A percentile compares a stretch with the other conserved stretches of the same genome.
Evolutionary conservation across 2,797 vertebrate species (phyloP).

Genomic region (Tokudaia muenninki): DNA sequence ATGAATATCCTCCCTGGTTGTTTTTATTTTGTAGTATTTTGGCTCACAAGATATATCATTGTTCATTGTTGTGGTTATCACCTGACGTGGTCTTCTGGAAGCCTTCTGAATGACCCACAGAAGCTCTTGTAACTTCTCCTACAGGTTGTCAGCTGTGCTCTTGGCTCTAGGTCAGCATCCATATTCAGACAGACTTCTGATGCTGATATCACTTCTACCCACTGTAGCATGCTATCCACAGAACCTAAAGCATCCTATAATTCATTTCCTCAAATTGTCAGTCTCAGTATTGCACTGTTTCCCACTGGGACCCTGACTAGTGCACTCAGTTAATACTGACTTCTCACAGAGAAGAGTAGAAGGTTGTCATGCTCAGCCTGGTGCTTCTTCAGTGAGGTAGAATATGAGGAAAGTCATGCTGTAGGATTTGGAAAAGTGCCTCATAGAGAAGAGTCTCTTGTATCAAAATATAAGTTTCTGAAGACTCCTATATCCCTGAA

Average conservation of each 20-base stretch:
- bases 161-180: neutral
- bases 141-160: neutral
- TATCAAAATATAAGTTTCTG: neutral
- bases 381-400: neutral
- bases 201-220: neutral
- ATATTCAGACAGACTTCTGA: neutral
- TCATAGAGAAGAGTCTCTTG: neutral
- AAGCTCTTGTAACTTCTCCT: neutral
- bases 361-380: neutral
- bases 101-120: neutral
- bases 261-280: constrained; percentile 5
- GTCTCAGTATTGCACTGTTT: neutral
- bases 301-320: neutral
- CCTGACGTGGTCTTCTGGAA: neutral
- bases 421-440: neutral
- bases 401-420: neutral
- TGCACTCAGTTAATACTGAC: neutral
- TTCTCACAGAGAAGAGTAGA: neutral
- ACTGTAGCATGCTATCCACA: neutral
- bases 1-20: neutral
- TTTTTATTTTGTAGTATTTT: constrained; percentile 25
- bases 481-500: neutral
- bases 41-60: neutral
- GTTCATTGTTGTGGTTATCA: neutral
- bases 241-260: constrained; percentile 6